A percentile compares a stretch with the other conserved stretches of the same genome.
Conservation (phyloP, 2,113 vertebrate species). For the Riparia riparia region DNA sequence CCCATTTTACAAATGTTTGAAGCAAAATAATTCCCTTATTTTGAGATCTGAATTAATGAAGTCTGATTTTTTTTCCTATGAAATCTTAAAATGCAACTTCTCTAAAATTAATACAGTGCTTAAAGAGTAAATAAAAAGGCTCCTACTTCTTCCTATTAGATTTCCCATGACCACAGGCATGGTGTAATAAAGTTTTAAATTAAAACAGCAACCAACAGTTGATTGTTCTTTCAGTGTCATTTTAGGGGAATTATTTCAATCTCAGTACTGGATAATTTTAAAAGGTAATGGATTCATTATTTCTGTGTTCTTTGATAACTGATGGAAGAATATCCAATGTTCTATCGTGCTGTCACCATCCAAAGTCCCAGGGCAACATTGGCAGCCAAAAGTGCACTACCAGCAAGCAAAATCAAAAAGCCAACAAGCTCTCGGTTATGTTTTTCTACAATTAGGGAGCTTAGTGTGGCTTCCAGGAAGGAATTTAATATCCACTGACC, state of each 20-base stretch:
- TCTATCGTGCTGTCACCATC: slow-evolving; percentile 96
- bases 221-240: neutral
- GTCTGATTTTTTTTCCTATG: neutral
- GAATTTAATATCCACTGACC: slow-evolving; percentile 98
- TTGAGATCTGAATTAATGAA: neutral
- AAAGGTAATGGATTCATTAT: slow-evolving; percentile 17
- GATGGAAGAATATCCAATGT: neutral
- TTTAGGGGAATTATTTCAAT: slow-evolving; percentile 63
- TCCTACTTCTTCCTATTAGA: neutral
- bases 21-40: neutral
- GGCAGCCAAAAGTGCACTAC: slow-evolving; percentile 92
- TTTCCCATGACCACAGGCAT: neutral
- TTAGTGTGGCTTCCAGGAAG: slow-evolving; percentile 92
- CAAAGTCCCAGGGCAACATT: slow-evolving; percentile 96
- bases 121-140: neutral
- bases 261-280: slow-evolving; percentile 34
- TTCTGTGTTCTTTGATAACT: neutral
- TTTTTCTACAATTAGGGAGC: slow-evolving; percentile 86
- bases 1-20: neutral
- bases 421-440: slow-evolving; percentile 90
- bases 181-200: neutral
- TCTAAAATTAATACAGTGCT: neutral
- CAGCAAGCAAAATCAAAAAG: slow-evolving; percentile 94
- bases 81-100: neutral
- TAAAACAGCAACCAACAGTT: neutral